Base-by-base conservation (phyloP, 2,888 invertebrate species). In the Parapristionchus giblindavisi region DNA sequence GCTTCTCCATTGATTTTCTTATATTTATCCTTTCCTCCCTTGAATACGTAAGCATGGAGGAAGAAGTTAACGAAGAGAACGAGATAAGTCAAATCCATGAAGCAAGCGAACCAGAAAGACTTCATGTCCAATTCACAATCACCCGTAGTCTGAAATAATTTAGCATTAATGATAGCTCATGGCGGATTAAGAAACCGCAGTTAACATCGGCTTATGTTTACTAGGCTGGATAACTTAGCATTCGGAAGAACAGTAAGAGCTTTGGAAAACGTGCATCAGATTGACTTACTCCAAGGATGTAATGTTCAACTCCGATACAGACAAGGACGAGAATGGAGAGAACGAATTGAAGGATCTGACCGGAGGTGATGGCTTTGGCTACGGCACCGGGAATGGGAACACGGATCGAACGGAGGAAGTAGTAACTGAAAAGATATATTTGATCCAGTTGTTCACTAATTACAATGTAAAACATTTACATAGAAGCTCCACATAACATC, bases 331-430 rank as follows among this genome's bases (percentile, higher is more conserved):
- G 77, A 75, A 83, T 84, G 21, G 84, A 81, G 70, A 86, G 79
- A 36, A 84, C 68, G 70, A 83, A 84, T 75, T 84, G 83, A 21
- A 81, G 3, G 68, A 87, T 83, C 80, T 87, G 87, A 38, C 81
- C 77, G 5, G 82, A 77, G 17, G 87, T 87, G 79, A 87, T 83
- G 56, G 77, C 81, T 66, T 80, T 82, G 24, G 87, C 83, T 27
- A 87, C 80, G 76, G 80, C 76, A 52, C 85, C 87, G 27, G 87
- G 87, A 21, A 87, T 84, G 40, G 78, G 78, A 71, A 87, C 81
- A 68, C 84, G 85, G 78, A 84, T 80, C n/a, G 87, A 87, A 11
- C 87, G 81, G 43, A 86, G 78, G 81, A 87, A 85, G 76, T 87
- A 87, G 76, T 87, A 87, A 60, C 83, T 83, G 58, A 72, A 83